Percentiles rank a stretch among this genome's conserved stretches.
These are phyloP conservation scores for Kryptopterus vitreolus DNA, from an alignment of 2,797 vertebrate species.

Conservation along the genomic window DNA sequence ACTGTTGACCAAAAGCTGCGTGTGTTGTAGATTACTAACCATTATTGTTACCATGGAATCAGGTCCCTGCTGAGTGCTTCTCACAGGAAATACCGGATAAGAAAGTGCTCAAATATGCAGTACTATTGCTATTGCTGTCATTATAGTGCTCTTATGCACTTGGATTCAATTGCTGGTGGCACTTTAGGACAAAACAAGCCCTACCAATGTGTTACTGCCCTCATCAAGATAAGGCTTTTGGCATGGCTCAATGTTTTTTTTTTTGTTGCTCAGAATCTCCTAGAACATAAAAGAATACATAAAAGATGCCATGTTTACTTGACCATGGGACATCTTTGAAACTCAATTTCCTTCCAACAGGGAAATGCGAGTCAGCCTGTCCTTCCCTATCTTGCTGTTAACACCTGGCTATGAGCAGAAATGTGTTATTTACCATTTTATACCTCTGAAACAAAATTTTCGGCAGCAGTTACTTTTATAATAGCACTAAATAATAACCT, in stretches of 20 bases:
- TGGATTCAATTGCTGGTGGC: background rate
- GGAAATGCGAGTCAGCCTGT: conserved; percentile 8
- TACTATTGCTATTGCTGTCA: background rate
- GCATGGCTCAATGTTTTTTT: background rate
- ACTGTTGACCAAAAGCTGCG: too few relatives aligned
- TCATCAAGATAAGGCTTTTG: background rate
- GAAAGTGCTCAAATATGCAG: background rate
- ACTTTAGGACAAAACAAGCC: background rate
- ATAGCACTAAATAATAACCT: background rate
- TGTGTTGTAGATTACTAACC: background rate
- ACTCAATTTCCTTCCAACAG: conserved; percentile 7
- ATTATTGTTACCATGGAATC: background rate
- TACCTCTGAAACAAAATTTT: background rate
- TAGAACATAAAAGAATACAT: background rate
- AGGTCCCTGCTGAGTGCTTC: background rate
- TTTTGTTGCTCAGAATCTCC: background rate
- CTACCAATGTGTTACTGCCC: background rate
- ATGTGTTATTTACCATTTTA: background rate
- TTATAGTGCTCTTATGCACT: background rate
- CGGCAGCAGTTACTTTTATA: background rate
- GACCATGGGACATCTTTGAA: background rate
- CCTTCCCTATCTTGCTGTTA: background rate
- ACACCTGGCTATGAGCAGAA: background rate
- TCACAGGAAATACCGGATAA: background rate
- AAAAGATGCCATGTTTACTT: background rate